Evolutionary conservation across 2,113 vertebrate genomes (phyloP), one percentile per base, ranked within the genome.

Genomic region (Phalacrocorax pelagicus): DNA sequence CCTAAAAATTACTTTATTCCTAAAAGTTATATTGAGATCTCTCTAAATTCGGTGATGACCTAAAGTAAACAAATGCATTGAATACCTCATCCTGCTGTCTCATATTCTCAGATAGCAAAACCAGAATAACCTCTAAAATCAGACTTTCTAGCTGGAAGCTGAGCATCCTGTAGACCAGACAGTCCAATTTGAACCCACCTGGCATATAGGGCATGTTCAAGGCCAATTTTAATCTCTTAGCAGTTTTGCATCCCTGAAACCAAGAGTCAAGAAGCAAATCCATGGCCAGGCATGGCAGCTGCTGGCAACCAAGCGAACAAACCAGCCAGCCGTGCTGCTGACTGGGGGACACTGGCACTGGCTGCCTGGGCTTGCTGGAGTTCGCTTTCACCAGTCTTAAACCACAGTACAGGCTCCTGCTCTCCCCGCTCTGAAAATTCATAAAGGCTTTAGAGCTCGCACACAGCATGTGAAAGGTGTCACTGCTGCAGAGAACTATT

Each of bases 181-280:
- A 18, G 36, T 19, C 34, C 13, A 27, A 21, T 54, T 7, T 13
- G 46, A 26, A 27, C 20, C 11, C 42, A 6, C 4, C 4, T 0
- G 52, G 7, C 9, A 42, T 10, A 23, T 44, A 38, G 1, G 1
- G 22, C 2, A 0, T 3, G 26, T 7, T 30, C 54, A 47, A 47
- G 52, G 47, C 21, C 46, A 18, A 5, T 19, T 55, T 38, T 52
- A 55, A 61, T 18, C 73, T 36, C 21, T 15, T 10, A 59, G 14
- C 42, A 11, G 20, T 52, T 38, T 44, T 24, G 12, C 46, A 67
- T 3, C 18, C 51, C 26, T 15, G 51, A 13, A 32, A 42, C 1
- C 29, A 46, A 62, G 47, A 29, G 3, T 4, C 12, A 32, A 62
- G 80, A 15, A 30, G 42, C 34, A 62, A 52, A 54, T 0, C 47